phyloP scores from a whole-genome alignment of 2,797 vertebrate genomes.

The Hippocampus kuda region DNA sequence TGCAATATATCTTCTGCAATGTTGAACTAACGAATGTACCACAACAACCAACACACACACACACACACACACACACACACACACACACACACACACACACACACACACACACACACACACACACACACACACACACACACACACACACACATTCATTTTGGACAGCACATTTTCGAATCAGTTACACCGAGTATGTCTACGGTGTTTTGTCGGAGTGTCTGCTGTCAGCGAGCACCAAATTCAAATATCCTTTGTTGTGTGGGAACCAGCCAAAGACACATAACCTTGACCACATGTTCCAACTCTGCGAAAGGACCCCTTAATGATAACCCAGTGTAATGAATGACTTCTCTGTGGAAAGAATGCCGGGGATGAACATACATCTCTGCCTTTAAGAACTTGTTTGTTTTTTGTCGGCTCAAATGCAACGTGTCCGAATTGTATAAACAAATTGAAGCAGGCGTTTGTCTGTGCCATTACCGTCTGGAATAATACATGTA shows the following conservation, averaged over 20 bases:
- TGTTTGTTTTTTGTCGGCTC: neutral
- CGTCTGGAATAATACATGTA: neutral
- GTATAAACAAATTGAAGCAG: neutral
- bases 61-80: no score
- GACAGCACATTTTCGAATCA: neutral
- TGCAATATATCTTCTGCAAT: no score
- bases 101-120: no score
- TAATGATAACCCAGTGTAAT: constrained; percentile 60
- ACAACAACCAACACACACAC: no score
- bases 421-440: neutral
- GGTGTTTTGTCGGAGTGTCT: constrained; percentile 9
- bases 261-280: constrained; percentile 61
- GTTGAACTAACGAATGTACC: no score
- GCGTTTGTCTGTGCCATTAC: neutral
- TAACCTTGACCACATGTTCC: constrained; percentile 69
- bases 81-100: no score
- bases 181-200: neutral
- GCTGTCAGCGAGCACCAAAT: constrained; percentile 25
- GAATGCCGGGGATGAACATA: constrained; percentile 51
- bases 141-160: no score
- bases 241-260: constrained; percentile 48
- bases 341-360: constrained; percentile 53
- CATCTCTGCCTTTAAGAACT: neutral
- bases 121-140: no score
- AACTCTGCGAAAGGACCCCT: constrained; percentile 52